A percentile compares a stretch with the other conserved stretches of the same genome.
Evolutionary conservation across 2,888 invertebrate genomes (phyloP).

Genomic region (Labia minor): DNA sequence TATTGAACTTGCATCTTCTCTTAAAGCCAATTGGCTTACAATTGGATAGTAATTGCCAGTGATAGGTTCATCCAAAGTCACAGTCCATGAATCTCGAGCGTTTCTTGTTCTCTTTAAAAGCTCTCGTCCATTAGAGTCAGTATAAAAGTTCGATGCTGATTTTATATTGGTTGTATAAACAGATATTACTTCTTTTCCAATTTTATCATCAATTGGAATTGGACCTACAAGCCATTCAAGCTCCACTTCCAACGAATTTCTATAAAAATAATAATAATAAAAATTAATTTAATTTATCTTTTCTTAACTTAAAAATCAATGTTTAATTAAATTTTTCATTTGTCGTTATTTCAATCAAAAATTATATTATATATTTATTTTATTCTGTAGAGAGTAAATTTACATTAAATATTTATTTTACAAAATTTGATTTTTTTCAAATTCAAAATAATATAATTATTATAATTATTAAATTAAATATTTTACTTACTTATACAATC

Average conservation of each 20-base stretch:
- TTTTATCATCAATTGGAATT: constrained; percentile 51
- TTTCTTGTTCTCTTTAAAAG: constrained; percentile 49
- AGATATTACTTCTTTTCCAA: constrained; percentile 60
- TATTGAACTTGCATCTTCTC: constrained; percentile 35
- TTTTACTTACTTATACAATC: constrained; percentile 41
- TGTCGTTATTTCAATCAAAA: no score
- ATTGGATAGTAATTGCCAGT: constrained; percentile 67
- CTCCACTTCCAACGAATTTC: constrained; percentile 39
- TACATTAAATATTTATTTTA: no score
- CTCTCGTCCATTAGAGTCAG: constrained; percentile 68
- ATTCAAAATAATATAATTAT: no score
- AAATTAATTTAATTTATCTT: no score
- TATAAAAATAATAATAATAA: constrained; percentile 24
- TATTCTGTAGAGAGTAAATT: no score
- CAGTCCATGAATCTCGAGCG: constrained; percentile 47
- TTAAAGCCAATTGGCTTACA: constrained; percentile 50
- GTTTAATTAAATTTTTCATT: no score
- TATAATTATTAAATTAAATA: no score
- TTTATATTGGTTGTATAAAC: constrained; percentile 48
- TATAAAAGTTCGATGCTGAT: constrained; percentile 50
- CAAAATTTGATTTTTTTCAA: no score
- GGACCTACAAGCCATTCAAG: constrained; percentile 71
- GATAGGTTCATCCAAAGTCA: constrained; percentile 41
- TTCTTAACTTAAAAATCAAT: no score
- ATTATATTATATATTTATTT: no score